Base-by-base conservation (phyloP, 1,140 invertebrate species). In the Pachyrhynchus sulphureomaculatus region DNA sequence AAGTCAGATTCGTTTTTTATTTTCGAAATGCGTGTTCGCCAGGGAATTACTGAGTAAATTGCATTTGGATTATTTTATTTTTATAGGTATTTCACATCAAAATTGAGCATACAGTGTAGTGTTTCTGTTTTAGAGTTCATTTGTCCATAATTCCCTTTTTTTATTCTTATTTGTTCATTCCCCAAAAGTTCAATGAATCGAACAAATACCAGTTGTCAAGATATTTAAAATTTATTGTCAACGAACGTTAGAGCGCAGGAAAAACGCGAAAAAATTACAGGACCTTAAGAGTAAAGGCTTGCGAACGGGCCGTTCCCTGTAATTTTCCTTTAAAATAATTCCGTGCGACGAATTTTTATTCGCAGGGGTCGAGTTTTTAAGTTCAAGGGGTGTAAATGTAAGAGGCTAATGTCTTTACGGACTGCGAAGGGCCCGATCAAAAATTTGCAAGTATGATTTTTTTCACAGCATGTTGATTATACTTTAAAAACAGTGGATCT, bases 391-490 rank as follows among this genome's bases (percentile, higher is more conserved):
- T 53, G 62, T 64, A 58, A 49, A 70, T 72, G 70, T 73, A 72
- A 72, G 70, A 73, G 68, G 71, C 72, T 75, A 75, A 75, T 74
- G 72, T 74, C 74, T 74, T 74, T 74, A 74, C 71, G 68, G 68
- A 52, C 67, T 75, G 73, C 66, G 72, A 75, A 75, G 73, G 73
- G 73, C 62, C 65, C 71, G 71, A 72, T 74, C 68, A 67, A 53
- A 74, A 73, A 75, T 75, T 75, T 75, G 74, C 74, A 75, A 75
- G 74, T 75, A 70, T 75, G 74, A 75, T 75, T 74, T 74, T 73
- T 74, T 51, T 59, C 58, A 44, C 54, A 56, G 52, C 61, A 34
- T 45, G 53, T 58, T 73, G 72, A 75, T 75, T 75, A 75, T 74
- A 73, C 72, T 75, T 75, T 75, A 74, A 75, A n/a, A 75, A 75